A percentile compares a stretch with the other conserved stretches of the same genome.
phyloP scores from a whole-genome alignment of 2,113 vertebrate genomes.

The cat (Felis catus) region F.catus_Fca126_mat1.0 CM031428.1:18502501-18503000 shows the following conservation, averaged over 20 bases:
- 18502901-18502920: not conserved
- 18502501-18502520: not conserved
- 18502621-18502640: not conserved
- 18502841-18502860: slow-evolving; percentile 29
- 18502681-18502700: not conserved
- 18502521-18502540: not conserved
- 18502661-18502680: not conserved
- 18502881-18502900: not conserved
- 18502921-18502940: not conserved
- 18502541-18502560: not conserved
- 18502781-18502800: not conserved
- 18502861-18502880: not conserved
- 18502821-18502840: not conserved
- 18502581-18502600: not conserved
- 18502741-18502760: not conserved
- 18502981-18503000: not conserved
- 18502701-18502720: not conserved
- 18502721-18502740: not conserved
- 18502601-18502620: not conserved
- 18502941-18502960: not conserved
- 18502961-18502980: not conserved
- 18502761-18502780: not conserved
- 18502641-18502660: not conserved
- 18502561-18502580: not conserved
- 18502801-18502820: not conserved